phyloP scores from a whole-genome alignment of 2,113 vertebrate species.

The Sapayoa aenigma region DNA sequence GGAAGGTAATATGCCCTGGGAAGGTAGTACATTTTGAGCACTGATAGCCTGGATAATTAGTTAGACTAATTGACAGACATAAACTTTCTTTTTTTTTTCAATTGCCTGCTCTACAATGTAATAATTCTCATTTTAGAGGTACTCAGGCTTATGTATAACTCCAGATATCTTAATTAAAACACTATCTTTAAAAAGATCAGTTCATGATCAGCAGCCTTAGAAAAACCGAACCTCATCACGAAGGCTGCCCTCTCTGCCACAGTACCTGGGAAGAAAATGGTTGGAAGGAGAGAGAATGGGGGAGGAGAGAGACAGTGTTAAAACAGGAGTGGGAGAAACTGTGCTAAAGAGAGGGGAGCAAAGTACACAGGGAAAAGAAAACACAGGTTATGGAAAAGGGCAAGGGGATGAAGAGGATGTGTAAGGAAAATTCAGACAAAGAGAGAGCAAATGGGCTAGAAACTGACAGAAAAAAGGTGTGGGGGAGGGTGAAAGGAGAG shows the following conservation, averaged over 20 bases:
- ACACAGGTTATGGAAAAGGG: neutral
- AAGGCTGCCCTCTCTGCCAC: neutral
- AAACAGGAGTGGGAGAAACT: neutral
- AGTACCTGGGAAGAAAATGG: neutral
- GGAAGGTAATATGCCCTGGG: neutral
- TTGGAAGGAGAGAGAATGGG: neutral
- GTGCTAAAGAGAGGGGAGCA: neutral
- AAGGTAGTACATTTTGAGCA: neutral
- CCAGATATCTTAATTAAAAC: neutral
- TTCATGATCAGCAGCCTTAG: neutral
- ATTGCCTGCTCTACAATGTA: neutral
- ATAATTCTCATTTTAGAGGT: neutral
- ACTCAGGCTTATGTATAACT: neutral
- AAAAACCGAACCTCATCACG: neutral
- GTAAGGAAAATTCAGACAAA: neutral
- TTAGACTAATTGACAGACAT: neutral
- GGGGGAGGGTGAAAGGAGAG: neutral
- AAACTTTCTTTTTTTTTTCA: neutral
- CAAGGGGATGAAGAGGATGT: neutral
- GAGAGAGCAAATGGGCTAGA: neutral
- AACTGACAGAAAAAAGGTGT: neutral
- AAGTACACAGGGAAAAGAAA: neutral
- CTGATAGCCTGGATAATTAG: neutral
- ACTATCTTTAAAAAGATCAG: neutral
- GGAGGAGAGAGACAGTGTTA: neutral